Conservation (phyloP, 2,888 invertebrate species). For the Melanostoma scalare region DNA sequence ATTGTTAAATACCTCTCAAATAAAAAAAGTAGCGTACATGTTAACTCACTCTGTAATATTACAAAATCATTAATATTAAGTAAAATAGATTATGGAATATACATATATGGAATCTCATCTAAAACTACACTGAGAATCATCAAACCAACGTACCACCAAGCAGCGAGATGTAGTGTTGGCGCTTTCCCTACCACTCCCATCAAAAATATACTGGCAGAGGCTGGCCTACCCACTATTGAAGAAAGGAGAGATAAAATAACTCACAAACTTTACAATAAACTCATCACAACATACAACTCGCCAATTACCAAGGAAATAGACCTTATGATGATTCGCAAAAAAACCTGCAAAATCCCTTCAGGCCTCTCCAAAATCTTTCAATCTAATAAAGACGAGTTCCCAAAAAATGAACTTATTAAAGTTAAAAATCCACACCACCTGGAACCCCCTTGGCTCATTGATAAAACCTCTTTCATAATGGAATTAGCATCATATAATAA, state of each 20-base stretch:
- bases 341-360: background rate
- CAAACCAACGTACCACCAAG: background rate
- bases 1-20: background rate
- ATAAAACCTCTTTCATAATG: too few relatives aligned
- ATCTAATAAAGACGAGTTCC: background rate
- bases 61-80: conserved; percentile 3
- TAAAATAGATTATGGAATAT: conserved; percentile 4
- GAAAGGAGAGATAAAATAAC: background rate
- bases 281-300: background rate
- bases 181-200: too few relatives aligned
- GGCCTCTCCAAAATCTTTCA: background rate
- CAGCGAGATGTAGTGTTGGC: background rate
- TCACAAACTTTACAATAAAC: background rate
- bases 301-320: background rate
- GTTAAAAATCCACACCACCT: background rate
- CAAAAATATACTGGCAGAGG: too few relatives aligned
- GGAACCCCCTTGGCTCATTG: background rate
- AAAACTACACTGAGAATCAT: background rate
- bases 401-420: background rate
- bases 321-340: background rate
- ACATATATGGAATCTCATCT: background rate
- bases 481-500: too few relatives aligned
- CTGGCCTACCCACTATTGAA: background rate
- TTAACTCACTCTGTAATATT: background rate
- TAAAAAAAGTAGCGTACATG: background rate